Evolutionary conservation across 1,140 invertebrate species (phyloP).

Genomic region (Holcopasites calliopsidis): DNA sequence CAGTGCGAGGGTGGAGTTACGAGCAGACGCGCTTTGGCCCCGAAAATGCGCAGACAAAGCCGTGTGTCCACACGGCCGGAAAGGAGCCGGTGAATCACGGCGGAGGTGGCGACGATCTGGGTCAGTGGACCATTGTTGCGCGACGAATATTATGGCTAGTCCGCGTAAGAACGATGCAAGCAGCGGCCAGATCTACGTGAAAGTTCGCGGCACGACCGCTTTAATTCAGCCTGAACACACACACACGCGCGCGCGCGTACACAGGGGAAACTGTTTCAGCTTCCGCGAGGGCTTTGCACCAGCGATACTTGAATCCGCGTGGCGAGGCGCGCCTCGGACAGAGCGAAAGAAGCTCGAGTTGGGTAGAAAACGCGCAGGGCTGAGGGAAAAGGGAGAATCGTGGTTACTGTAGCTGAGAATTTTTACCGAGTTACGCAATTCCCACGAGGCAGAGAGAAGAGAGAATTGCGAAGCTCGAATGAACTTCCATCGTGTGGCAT

Average conservation of each 20-base stretch:
- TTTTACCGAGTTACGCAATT: not conserved
- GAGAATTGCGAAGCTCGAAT: too few relatives aligned
- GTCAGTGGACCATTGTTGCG: slow-evolving; percentile 29
- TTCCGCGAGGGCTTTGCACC: slow-evolving; percentile 32
- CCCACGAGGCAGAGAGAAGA: not conserved
- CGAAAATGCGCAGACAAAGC: slow-evolving; percentile 9
- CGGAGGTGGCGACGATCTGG: not conserved
- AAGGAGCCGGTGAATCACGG: not conserved
- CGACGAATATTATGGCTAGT: slow-evolving; percentile 41
- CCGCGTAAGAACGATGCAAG: slow-evolving; percentile 10
- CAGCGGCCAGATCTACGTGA: slow-evolving; percentile 19
- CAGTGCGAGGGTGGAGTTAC: not conserved
- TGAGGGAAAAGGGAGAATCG: not conserved
- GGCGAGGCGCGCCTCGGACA: not conserved
- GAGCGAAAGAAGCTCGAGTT: slow-evolving; percentile 8
- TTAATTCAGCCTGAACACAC: slow-evolving; percentile 40
- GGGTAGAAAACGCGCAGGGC: slow-evolving; percentile 6
- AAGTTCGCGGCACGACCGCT: slow-evolving; percentile 32
- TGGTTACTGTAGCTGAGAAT: not conserved
- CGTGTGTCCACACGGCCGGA: not conserved
- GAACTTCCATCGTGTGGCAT: too few relatives aligned
- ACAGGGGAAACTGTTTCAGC: not conserved
- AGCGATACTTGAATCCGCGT: slow-evolving; percentile 31
- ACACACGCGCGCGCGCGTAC: too few relatives aligned
- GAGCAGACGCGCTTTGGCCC: not conserved